Base-by-base conservation (phyloP, 1,140 invertebrate species). In the Delia radicum region DNA sequence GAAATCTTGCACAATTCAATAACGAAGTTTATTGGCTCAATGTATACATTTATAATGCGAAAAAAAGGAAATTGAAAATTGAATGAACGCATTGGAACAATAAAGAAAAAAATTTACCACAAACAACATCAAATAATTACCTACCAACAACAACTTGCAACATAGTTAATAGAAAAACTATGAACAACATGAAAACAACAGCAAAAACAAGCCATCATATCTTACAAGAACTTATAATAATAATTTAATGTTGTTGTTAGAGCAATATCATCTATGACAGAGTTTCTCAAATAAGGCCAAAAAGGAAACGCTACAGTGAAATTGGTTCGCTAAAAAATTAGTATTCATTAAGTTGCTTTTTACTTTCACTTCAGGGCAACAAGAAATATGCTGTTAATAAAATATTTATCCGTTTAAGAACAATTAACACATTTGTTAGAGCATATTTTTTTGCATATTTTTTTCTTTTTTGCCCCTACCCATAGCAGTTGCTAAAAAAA, bases 141-240 rank as follows among this genome's bases (percentile, higher is more conserved):
- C 48, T 55, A 55, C 48, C n/a, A 55, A 55, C 48, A 55, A 55
- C 48, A 55, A 55, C 48, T 55, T 55, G n/a, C 48, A 55, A 55
- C 48, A 55, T 55, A 55, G n/a, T 55, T 55, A 55, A n/a, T n/a
- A 18, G 3, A 55, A n/a, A n/a, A 55, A 42, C 37, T 55, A 55
- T 3, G 1, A 24, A 55, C 48, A 55, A 55, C 18, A 55, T 55
- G 24, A 55, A 42, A 42, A 42, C 37, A 21, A 55, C 48, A 55
- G 24, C 48, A 21, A 55, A 21, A 55, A n/a, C 48, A 55, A 55
- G 48, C 24, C 48, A 55, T 55, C 48, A 55, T 8, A 21, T 55
- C 10, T 21, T 55, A 21, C 21, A 55, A 55, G 48, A 55, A 55
- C 48, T 55, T 55, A 18, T 21, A 55, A 55, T 37, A 37, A 37